Evolutionary conservation across 2,888 invertebrate species (phyloP), one percentile per base, ranked within the genome.

Genomic region (Drosophila austrosaltans): DNA sequence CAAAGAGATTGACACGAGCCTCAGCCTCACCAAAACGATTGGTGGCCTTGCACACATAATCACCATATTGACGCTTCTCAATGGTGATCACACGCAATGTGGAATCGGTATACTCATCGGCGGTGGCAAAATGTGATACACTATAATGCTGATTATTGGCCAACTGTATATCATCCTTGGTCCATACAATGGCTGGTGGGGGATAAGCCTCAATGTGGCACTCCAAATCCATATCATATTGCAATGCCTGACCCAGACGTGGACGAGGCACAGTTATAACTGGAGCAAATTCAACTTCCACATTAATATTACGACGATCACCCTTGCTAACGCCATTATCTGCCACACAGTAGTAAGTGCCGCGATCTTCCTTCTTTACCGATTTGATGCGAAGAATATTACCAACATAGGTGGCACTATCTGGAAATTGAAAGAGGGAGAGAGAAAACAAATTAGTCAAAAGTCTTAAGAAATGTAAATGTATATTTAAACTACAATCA

Each of bases 141-240:
- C 96, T 96, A 91, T 97, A 97, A 93, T 98, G 98, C 89, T 98
- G 98, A 92, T 98, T 98, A 89, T 97, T 97, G 0, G 96, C 95
- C 2, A 98, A 92, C 71, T 95, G 95, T 0, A 95, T 93, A 57
- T 95, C 96, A 63, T 97, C 97, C 91, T 98, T 98, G 3, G 96
- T 93, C 98, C 98, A 98, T 0, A 95, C 94, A 76, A 98, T 97
- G 1, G 97, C 97, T 0, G 98, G 98, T 2, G 97, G 97, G 0
- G 98, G 98, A 92, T 98, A 98, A 0, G 98, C 98, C 91, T 97
- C 97, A 12, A 98, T 96, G 91, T 98, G 98, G 89, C 98, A 98
- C 89, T 98, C 98, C 75, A 98, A 92, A 88, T 98, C 97, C 96
- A 98, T 98, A 85, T 98, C 97, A 89, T 97, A 98, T 91, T 98